phyloP scores from a whole-genome alignment of 2,113 vertebrate species.

The Isurus oxyrinchus region DNA sequence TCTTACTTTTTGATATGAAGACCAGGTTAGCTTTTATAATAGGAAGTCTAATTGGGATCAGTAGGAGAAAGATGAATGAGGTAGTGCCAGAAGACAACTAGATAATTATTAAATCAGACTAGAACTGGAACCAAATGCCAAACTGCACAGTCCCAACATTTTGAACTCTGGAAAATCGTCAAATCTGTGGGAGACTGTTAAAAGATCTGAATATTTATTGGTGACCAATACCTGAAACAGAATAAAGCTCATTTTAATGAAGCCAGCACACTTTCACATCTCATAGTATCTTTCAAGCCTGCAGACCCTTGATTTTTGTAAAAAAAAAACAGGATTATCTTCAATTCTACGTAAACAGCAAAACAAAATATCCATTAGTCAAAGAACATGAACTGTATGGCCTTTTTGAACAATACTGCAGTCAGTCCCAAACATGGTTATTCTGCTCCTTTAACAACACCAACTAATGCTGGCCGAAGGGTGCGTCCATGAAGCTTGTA shows the following conservation, averaged over 20 bases:
- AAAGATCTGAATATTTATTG: conserved; percentile 11
- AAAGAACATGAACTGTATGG: not conserved
- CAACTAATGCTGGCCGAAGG: conserved; percentile 85
- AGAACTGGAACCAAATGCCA: not conserved
- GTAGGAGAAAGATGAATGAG: not conserved
- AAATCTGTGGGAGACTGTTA: not conserved
- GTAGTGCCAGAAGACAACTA: not conserved
- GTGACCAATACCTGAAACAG: not conserved
- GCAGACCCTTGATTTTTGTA: not conserved
- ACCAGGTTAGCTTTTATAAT: not conserved
- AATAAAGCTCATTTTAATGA: not conserved
- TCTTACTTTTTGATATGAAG: not conserved
- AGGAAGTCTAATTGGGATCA: not conserved
- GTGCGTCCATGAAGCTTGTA: conserved; percentile 93
- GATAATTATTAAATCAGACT: not conserved
- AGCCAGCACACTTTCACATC: not conserved
- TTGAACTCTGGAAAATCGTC: not conserved
- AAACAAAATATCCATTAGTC: not conserved
- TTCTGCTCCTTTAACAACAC: conserved; percentile 73
- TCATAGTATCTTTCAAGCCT: not conserved
- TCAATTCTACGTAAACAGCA: not conserved
- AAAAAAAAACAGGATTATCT: not conserved
- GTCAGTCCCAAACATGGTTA: not conserved
- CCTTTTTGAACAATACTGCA: not conserved
- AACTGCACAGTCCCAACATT: not conserved